Base-by-base conservation (phyloP, 2,113 vertebrate species). In the Vicugna pacos region DNA sequence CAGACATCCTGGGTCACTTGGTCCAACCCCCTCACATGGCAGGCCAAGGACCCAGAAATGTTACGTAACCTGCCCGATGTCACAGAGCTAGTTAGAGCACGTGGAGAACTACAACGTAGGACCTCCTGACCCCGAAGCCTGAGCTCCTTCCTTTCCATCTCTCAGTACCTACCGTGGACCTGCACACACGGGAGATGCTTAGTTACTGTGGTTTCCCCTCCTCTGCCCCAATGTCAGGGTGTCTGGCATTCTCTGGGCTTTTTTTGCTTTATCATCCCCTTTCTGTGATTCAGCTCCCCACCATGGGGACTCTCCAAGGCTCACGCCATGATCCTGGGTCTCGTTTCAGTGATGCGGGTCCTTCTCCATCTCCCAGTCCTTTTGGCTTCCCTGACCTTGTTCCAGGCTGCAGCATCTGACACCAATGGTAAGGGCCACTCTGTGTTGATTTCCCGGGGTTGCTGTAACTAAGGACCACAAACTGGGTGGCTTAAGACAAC, bases 281-380 rank as follows among this genome's bases (percentile, higher is more conserved):
- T 93, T 72, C 83, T 64, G 26, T 28, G 60, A 52, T 8, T 88
- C 38, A 30, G 0, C 58, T 60, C 16, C 38, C 79, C 22, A 42
- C 35, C 50, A 1, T 8, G 13, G 64, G 58, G 3, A 6, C 60
- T 58, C 70, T 15, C 12, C 24, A 60, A 77, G 42, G 35, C 64
- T 92, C 26, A 16, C 35, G 46, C 13, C 9, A 12, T 24, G 38
- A 56, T 2, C 22, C 15, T 32, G 38, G 22, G 7, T 98, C 86
- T 96, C 76, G 0, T 97, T 96, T 94, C 95, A 97, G 98, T 0
- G 1, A 97, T 98, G 97, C 35, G 24, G 70, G 13, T 60, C 73
- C 60, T 89, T 50, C 83, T 93, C 46, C 19, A 22, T 8, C 75
- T 96, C 89, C 73, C 64, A 10, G 93, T 42, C 38, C 86, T 98